Conservation (phyloP, 2,888 invertebrate genomes). For the Xylota sylvarum region DNA sequence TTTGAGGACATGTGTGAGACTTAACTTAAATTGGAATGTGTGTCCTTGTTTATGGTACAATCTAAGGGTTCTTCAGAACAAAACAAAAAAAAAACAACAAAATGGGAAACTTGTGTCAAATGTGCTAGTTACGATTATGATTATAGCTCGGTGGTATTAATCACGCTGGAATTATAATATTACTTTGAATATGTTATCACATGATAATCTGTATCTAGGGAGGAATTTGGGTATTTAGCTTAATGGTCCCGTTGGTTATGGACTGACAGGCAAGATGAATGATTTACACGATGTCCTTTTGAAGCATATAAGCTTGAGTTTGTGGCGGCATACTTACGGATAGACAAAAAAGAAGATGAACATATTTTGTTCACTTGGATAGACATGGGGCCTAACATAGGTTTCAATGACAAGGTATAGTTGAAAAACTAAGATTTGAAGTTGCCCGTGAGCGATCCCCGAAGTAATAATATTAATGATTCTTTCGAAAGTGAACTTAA, state of each 20-base stretch:
- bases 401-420: neutral
- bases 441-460: neutral
- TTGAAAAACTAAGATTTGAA: neutral
- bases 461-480: constrained; percentile 21
- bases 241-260: constrained; percentile 45
- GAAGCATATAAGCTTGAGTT: neutral
- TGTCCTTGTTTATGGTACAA: neutral
- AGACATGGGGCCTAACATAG: neutral
- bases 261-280: constrained; percentile 33
- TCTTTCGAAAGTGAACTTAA: constrained; percentile 1
- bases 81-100: neutral
- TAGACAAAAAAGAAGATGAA: neutral
- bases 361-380: neutral
- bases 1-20: constrained; percentile 7
- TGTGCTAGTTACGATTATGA: constrained; percentile 44
- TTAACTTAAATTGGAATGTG: constrained; percentile 2
- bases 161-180: constrained; percentile 40
- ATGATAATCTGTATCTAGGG: constrained; percentile 54
- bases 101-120: constrained; percentile 17
- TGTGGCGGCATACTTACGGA: neutral
- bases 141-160: constrained; percentile 43
- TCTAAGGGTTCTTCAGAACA: neutral
- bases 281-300: constrained; percentile 31
- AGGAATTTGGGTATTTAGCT: constrained; percentile 51
- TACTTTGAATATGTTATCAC: constrained; percentile 52